Evolutionary conservation across 2,113 vertebrate genomes (phyloP), one percentile per base, ranked within the genome.

Genomic region (Cisticola juncidis): DNA sequence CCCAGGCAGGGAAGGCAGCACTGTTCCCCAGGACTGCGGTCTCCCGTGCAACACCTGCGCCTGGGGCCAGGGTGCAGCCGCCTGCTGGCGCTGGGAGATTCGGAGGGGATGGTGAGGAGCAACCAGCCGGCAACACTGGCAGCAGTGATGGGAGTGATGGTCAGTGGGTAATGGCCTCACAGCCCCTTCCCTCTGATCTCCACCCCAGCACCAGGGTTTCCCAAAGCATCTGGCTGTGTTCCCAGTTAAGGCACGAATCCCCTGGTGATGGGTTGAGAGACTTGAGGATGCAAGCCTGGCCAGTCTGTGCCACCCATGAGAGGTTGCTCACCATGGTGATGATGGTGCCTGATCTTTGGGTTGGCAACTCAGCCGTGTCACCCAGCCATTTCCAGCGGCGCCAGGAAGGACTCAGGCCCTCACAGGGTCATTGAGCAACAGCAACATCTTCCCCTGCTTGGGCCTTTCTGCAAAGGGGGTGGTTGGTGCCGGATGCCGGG

Each of bases 91-190:
- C 80, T 70, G 42, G 54, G 50, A 66, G 70, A 54, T 15, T 14
- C 60, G 70, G 88, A 79, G 53, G 22, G 57, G 62, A 44, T 0
- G 5, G 31, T 54, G 71, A 45, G 50, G 70, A 66, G 14, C 2
- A 3, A n/a, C 53, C 1, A 9, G 8, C 18, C 0, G 0, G 76
- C 19, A 9, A 6, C 56, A 65, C 31, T 2, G 1, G 35, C 3
- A 5, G 42, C 0, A 0, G 57, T 28, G 28, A n/a, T 0, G 1
- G 60, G 47, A 9, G 12, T 14, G 2, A 42, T 42, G 57, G 44
- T 6, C 6, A 1, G 14, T 1, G 13, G 61, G 54, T 45, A 86
- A 79, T 4, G 12, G 35, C 38, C 45, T 42, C 0, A 0, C 71
- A 45, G 56, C 25, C 33, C 9, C 9, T 87, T 72, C 40, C 14